Evolutionary conservation across 2,113 vertebrate genomes (phyloP), one percentile per base, ranked within the genome.

Genomic region (Phalacrocorax brasilianus): DNA sequence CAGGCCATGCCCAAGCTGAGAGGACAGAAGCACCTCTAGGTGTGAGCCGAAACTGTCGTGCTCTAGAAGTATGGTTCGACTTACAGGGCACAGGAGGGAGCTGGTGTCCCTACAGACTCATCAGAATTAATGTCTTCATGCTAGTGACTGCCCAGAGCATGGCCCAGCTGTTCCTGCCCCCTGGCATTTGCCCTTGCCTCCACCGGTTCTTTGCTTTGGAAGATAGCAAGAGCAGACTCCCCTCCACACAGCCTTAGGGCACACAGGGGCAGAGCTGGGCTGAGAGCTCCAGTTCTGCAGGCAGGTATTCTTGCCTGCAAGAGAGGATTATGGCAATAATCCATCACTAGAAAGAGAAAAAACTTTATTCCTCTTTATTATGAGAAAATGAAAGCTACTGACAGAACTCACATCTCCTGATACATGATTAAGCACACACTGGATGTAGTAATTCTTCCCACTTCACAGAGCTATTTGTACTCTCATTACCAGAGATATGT

Each of bases 41-140:
- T 10, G 18, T 1, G 6, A 83, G 44, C 6, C 2, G 0, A 71
- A 55, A 26, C 19, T 4, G 15, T 24, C 28, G 14, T 21, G 20
- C 19, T 81, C 58, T 27, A 62, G 44, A 23, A 74, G 58, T 5
- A 44, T 1, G 2, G 30, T 56, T 55, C 35, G 38, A 58, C 35
- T 52, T 58, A 13, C 19, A n/a, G 21, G 30, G 30, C 59, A 42
- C 8, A 18, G 74, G 32, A 80, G 12, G 40, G 32, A 91, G 45
- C 26, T 53, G 94, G 26, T 32, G 30, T 22, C 32, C 38, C 55
- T 59, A 4, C 16, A 59, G 26, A 28, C 47, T 65, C 28, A 12
- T 52, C 33, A 47, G 38, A 27, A 8, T 6, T 17, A 52, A 61
- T 1, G 4, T 42, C 32, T 58, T n/a, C 32, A 9, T 23, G 62